A percentile compares a stretch with the other conserved stretches of the same genome.
phyloP scores from a whole-genome alignment of 2,797 vertebrate genomes.

The Chiloscyllium punctatum region DNA sequence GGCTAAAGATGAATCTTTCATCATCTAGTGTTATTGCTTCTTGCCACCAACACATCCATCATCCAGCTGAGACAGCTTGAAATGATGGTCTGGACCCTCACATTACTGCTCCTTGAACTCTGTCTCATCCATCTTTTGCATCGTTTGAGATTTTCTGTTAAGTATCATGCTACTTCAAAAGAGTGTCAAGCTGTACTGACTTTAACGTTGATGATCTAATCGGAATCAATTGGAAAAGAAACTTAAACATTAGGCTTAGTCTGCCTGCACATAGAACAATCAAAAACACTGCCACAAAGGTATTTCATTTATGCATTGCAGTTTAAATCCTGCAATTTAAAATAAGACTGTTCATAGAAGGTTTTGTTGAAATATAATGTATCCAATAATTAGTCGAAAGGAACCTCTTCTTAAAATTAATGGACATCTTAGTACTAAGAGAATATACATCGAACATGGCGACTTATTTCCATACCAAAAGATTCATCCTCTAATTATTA shows the following conservation, averaged over 20 bases:
- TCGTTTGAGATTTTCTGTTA: conserved; percentile 53
- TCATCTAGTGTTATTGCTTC: conserved; percentile 59
- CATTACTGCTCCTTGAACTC: conserved; percentile 68
- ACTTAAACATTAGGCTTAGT: conserved; percentile 41
- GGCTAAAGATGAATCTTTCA: conserved; percentile 56
- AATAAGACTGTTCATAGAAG: conserved; percentile 24
- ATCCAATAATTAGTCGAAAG: conserved; percentile 32
- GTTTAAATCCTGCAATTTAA: conserved; percentile 40
- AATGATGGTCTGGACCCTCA: conserved; percentile 61
- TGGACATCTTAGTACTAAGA: conserved; percentile 10
- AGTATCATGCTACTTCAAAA: conserved; percentile 53
- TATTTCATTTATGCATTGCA: conserved; percentile 38
- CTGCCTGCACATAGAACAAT: conserved; percentile 41
- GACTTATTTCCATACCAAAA: not conserved
- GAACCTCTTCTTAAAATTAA: conserved; percentile 37
- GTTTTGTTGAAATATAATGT: conserved; percentile 34
- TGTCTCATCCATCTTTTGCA: conserved; percentile 65
- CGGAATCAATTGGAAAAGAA: conserved; percentile 54
- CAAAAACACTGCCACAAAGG: conserved; percentile 24
- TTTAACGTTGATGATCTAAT: conserved; percentile 57
- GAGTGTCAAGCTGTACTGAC: conserved; percentile 52
- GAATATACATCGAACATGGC: not conserved
- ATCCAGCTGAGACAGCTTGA: conserved; percentile 54
- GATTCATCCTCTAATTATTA: conserved; percentile 14
- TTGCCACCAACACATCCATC: conserved; percentile 61